phyloP scores from a whole-genome alignment of 2,113 vertebrate genomes.

The Todiramphus chloris region DNA sequence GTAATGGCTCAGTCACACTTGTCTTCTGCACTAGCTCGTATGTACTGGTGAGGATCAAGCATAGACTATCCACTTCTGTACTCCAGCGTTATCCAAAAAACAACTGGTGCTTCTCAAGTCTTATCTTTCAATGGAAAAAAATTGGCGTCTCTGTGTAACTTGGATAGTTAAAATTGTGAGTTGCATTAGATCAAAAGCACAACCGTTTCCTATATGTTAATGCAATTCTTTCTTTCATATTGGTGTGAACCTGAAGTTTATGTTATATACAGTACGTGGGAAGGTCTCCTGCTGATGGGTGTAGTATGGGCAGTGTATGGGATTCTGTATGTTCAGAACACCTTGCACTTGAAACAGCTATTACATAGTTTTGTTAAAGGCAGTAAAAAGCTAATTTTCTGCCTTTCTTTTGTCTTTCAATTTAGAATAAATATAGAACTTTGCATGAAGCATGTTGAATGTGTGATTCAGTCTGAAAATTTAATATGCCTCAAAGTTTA shows the following conservation, averaged over 20 bases:
- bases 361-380: neutral
- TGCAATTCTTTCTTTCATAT: constrained; percentile 49
- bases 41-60: constrained; percentile 63
- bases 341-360: neutral
- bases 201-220: constrained; percentile 52
- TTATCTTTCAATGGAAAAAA: constrained; percentile 65
- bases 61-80: constrained; percentile 60
- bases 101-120: constrained; percentile 58
- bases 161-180: constrained; percentile 65
- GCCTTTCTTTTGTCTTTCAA: neutral
- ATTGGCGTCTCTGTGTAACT: constrained; percentile 52
- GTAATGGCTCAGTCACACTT: constrained; percentile 44
- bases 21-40: constrained; percentile 63
- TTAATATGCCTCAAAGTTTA: neutral
- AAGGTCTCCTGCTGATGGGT: constrained; percentile 5
- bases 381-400: neutral
- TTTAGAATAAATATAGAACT: neutral
- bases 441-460: constrained; percentile 9
- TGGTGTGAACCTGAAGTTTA: neutral
- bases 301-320: neutral
- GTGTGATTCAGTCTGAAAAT: neutral
- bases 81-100: constrained; percentile 59
- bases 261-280: neutral
- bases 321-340: neutral
- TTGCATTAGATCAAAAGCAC: constrained; percentile 60